Conservation (phyloP, 1,140 invertebrate genomes). For the Idris sp. region DNA sequence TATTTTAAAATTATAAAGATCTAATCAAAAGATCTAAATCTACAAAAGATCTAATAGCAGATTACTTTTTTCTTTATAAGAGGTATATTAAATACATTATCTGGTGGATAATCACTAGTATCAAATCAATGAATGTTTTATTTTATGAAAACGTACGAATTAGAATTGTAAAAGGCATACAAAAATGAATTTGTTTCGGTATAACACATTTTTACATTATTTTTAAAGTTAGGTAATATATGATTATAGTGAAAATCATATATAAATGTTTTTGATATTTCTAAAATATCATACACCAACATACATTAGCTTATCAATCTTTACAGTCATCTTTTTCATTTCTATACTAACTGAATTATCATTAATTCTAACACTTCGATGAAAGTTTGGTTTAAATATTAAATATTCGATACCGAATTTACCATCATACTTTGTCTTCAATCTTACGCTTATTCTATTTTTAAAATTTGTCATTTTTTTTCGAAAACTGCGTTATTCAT, state of each 20-base stretch:
- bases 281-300: slow-evolving; percentile 8
- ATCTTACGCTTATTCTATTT: slow-evolving; percentile 1
- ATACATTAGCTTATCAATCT: slow-evolving; percentile 17
- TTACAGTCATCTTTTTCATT: slow-evolving; percentile 5
- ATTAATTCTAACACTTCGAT: background rate
- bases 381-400: slow-evolving; percentile 21
- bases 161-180: slow-evolving; percentile 6
- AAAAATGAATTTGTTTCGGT: slow-evolving; percentile 12
- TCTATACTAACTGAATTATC: slow-evolving; percentile 13
- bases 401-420: slow-evolving; percentile 4
- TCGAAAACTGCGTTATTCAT: slow-evolving; percentile 12
- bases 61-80: slow-evolving; percentile 15
- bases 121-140: slow-evolving; percentile 9
- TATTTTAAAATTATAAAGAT: no score
- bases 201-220: slow-evolving; percentile 11
- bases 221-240: slow-evolving; percentile 4
- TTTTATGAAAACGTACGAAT: slow-evolving; percentile 16
- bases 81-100: slow-evolving; percentile 8
- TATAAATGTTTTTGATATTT: slow-evolving; percentile 9
- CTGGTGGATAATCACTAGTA: slow-evolving; percentile 4
- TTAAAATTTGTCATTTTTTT: slow-evolving; percentile 2
- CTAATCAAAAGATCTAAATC: no score
- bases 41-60: no score
- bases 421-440: slow-evolving; percentile 12
- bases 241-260: slow-evolving; percentile 19